Evolutionary conservation across 2,888 invertebrate genomes (phyloP).

Genomic region (Xestia xanthographa): DNA sequence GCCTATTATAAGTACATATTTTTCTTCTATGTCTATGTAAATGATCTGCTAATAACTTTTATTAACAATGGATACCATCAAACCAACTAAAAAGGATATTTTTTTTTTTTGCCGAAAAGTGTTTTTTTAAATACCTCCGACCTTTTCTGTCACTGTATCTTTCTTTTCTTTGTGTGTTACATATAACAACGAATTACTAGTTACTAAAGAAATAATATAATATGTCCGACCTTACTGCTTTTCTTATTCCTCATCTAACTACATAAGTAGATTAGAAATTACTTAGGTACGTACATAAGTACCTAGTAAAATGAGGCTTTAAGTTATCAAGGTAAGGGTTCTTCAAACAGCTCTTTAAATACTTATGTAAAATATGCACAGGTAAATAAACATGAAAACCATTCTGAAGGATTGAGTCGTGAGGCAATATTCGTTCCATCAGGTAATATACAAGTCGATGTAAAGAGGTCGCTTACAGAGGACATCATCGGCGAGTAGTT

Average conservation of each 20-base stretch:
- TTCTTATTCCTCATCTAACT: not conserved
- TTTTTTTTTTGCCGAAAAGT: too few relatives aligned
- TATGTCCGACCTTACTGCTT: too few relatives aligned
- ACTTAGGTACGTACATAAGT: not conserved
- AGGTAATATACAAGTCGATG: conserved; percentile 47
- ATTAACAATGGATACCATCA: too few relatives aligned
- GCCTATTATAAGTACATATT: too few relatives aligned
- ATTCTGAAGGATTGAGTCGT: conserved; percentile 39
- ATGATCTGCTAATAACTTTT: too few relatives aligned
- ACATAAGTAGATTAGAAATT: not conserved
- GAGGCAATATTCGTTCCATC: conserved; percentile 49
- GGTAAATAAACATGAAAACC: conserved; percentile 35
- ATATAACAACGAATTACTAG: not conserved
- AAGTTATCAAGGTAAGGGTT: not conserved
- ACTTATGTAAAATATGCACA: not conserved
- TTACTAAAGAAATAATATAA: too few relatives aligned
- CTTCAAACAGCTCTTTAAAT: not conserved
- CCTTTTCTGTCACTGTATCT: not conserved
- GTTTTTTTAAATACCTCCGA: too few relatives aligned
- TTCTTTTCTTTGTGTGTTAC: not conserved
- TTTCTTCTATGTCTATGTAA: too few relatives aligned
- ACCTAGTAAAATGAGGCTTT: not conserved
- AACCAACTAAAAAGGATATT: too few relatives aligned
- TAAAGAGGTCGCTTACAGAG: conserved; percentile 60
- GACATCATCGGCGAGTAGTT: conserved; percentile 58